Conservation (phyloP, 2,888 invertebrate species). For the Lithodes maja region DNA sequence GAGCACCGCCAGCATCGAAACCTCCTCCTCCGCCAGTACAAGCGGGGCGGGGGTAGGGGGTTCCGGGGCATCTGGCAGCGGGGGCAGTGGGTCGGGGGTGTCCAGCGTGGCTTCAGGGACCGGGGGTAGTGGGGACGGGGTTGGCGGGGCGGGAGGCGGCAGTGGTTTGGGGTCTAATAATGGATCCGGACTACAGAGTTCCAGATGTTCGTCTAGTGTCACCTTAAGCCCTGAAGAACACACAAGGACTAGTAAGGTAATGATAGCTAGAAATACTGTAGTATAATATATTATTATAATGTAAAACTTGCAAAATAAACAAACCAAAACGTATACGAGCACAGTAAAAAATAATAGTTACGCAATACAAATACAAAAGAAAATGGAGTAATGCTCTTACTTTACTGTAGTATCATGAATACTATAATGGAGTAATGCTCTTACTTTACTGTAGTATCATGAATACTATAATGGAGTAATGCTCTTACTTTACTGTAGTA, state of each 20-base stretch:
- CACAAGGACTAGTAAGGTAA: conserved; percentile 61
- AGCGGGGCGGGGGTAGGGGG: conserved; percentile 4
- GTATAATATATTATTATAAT: not conserved
- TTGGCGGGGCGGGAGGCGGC: conserved; percentile 39
- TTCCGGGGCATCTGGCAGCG: not conserved
- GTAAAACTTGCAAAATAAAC: too few relatives aligned
- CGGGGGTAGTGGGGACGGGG: conserved; percentile 11
- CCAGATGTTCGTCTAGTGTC: conserved; percentile 67
- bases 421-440: too few relatives aligned
- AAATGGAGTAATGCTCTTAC: too few relatives aligned
- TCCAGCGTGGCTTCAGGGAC: conserved; percentile 22
- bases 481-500: too few relatives aligned
- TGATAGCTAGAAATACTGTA: not conserved
- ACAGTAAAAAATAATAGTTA: too few relatives aligned
- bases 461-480: too few relatives aligned
- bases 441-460: too few relatives aligned
- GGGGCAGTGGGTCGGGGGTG: conserved; percentile 37
- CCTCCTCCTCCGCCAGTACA: conserved; percentile 30
- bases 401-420: too few relatives aligned
- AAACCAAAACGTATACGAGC: too few relatives aligned
- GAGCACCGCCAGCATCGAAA: conserved; percentile 72
- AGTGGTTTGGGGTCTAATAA: not conserved
- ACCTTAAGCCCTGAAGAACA: conserved; percentile 68
- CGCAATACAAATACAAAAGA: too few relatives aligned
- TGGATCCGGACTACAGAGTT: conserved; percentile 31